Percentiles rank a stretch among this genome's conserved stretches.
phyloP scores from a whole-genome alignment of 2,113 vertebrate species.

The Hipposideros armiger region DNA sequence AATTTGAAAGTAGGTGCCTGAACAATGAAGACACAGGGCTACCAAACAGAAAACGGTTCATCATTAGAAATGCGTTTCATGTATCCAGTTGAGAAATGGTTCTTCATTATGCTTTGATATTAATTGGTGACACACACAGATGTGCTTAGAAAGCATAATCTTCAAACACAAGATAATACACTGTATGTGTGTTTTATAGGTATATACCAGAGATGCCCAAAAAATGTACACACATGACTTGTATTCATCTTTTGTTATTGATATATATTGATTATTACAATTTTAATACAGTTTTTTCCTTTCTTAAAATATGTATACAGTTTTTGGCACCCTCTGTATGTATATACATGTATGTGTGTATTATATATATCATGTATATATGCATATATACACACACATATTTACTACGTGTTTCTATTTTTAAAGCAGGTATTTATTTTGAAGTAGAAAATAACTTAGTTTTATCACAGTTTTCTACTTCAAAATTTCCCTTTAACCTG shows the following conservation, averaged over 20 bases:
- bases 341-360: not conserved
- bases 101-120: not conserved
- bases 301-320: too few species aligned
- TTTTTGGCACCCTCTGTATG: too few species aligned
- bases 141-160: not conserved
- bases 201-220: not conserved
- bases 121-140: constrained; percentile 15
- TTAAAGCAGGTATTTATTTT: constrained; percentile 59
- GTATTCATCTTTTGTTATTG: too few species aligned
- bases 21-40: not conserved
- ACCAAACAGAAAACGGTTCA: not conserved
- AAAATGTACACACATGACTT: too few species aligned
- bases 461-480: constrained; percentile 47
- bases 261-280: too few species aligned
- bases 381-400: not conserved
- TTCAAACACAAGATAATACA: constrained; percentile 45
- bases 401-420: not conserved
- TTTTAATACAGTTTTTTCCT: too few species aligned
- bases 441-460: constrained; percentile 57
- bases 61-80: not conserved
- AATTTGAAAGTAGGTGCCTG: not conserved
- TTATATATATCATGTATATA: not conserved
- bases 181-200: not conserved
- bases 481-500: constrained; percentile 39
- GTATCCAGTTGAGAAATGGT: constrained; percentile 18